Evolutionary conservation across 2,113 vertebrate genomes (phyloP).

Genomic region (Microcebus griseorufus): DNA sequence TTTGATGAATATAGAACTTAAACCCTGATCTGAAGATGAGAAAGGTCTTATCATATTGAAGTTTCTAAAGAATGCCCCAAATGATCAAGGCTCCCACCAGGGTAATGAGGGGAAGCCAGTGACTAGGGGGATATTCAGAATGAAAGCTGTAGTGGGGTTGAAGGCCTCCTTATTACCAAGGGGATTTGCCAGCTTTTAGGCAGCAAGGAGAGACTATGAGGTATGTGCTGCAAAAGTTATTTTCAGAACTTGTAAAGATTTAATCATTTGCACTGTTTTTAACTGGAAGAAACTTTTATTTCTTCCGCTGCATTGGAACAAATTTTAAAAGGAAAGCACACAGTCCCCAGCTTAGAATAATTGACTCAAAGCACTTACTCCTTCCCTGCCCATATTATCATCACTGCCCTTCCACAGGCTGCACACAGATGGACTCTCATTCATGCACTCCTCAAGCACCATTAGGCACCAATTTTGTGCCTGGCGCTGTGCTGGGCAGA

Average conservation of each 20-base stretch:
- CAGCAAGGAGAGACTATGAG: conserved; percentile 60
- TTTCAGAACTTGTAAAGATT: conserved; percentile 70
- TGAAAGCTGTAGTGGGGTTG: background rate
- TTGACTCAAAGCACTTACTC: background rate
- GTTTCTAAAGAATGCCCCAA: background rate
- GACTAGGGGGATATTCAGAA: background rate
- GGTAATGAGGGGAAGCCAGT: background rate
- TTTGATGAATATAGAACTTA: conserved; percentile 50
- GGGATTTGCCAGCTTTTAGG: conserved; percentile 21
- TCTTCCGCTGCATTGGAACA: conserved; percentile 46
- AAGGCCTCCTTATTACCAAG: background rate
- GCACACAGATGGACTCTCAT: background rate
- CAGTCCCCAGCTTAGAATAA: conserved; percentile 6
- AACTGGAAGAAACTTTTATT: conserved; percentile 53
- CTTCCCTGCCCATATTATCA: background rate
- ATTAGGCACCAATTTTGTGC: background rate
- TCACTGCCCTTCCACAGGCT: background rate
- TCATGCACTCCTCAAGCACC: background rate
- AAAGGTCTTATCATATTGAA: background rate
- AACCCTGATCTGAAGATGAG: conserved; percentile 43
- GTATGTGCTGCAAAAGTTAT: conserved; percentile 63
- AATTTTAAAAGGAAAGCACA: conserved; percentile 49
- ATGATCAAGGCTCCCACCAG: background rate
- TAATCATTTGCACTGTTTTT: conserved; percentile 67
- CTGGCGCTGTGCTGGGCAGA: background rate